Base-by-base conservation (phyloP, 2,888 invertebrate species). In the Heliothis peltigera region DNA sequence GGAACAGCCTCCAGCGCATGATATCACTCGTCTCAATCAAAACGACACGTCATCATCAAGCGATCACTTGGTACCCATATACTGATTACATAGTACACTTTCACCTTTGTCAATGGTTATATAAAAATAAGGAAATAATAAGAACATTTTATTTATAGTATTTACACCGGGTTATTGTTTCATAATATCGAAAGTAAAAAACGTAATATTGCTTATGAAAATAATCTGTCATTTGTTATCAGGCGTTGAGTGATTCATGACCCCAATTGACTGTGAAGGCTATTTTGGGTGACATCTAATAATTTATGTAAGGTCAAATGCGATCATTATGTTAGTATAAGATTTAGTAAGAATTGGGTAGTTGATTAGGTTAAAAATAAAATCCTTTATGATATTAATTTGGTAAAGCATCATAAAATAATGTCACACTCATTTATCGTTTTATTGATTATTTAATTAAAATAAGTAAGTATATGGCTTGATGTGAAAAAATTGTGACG, bases 1-100 rank as follows among this genome's bases (percentile, higher is more conserved):
- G 66, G 63, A 77, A 77, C 62, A 54, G 60, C 43, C 67, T 65
- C 47, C 60, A 55, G 51, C 53, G 73, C 66, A 85, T 87, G 88
- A 88, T 84, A 85, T 87, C 87, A 87, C 51, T 79, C 63, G 55
- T 49, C 66, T 68, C 65, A 72, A 79, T 74, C 66, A 67, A 57
- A 62, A 44, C 55, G 59, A 72, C 64, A 75, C 84, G 87, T 88
- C 87, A 87, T 81, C 80, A 68, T 49, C 60, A 52, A 52, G 56
- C 64, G 53, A 66, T 71, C 64, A 70, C 64, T 60, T 58, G 64
- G 53, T 64, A 47, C 52, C 61, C 61, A 12, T 63, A 42, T 44
- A 62, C 21, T 39, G 56, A 46, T 43, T 60, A 54, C 49, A 53
- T 35, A 39, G 12, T 56, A 47, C 46, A 79, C 81, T 79, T 79